Evolutionary conservation across 1,140 invertebrate species (phyloP).

Genomic region (Zaprionus davidi): DNA sequence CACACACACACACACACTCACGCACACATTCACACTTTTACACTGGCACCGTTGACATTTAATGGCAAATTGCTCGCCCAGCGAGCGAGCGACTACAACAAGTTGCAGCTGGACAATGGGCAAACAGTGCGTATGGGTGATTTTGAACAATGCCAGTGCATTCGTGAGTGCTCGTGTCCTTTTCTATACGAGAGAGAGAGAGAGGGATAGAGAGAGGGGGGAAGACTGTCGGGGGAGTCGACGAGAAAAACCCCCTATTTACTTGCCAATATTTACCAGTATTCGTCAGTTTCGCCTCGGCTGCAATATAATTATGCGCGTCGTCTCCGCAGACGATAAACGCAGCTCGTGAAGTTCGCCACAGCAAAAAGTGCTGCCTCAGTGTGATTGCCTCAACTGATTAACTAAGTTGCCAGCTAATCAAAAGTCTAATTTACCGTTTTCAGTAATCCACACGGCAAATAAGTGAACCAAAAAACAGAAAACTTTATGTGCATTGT

Average conservation of each 20-base stretch:
- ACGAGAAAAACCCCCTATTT: conserved; percentile 26
- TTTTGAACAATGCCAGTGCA: conserved; percentile 27
- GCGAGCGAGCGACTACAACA: conserved; percentile 36
- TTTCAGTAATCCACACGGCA: conserved; percentile 11
- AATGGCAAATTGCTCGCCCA: conserved; percentile 38
- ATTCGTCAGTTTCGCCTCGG: conserved; percentile 25
- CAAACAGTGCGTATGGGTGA: conserved; percentile 41
- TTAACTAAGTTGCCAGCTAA: conserved; percentile 2
- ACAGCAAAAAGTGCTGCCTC: conserved; percentile 28
- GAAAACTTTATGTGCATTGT: conserved; percentile 48
- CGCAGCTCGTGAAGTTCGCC: conserved; percentile 60
- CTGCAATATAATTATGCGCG: conserved; percentile 72
- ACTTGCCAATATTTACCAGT: conserved; percentile 4
- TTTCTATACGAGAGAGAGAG: conserved; percentile 4
- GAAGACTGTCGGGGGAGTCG: neutral
- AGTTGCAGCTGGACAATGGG: conserved; percentile 49
- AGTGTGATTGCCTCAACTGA: conserved; percentile 19
- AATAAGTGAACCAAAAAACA: neutral
- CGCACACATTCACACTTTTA: neutral
- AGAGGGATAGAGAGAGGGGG: neutral
- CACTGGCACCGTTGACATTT: conserved; percentile 16
- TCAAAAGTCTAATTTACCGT: conserved; percentile 9
- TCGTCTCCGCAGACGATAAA: conserved; percentile 53
- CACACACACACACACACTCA: conserved; percentile 5
- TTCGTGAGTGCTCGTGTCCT: conserved; percentile 9